Base-by-base conservation (phyloP, 2,797 vertebrate genomes). In the Enteromius argenteus region DNA sequence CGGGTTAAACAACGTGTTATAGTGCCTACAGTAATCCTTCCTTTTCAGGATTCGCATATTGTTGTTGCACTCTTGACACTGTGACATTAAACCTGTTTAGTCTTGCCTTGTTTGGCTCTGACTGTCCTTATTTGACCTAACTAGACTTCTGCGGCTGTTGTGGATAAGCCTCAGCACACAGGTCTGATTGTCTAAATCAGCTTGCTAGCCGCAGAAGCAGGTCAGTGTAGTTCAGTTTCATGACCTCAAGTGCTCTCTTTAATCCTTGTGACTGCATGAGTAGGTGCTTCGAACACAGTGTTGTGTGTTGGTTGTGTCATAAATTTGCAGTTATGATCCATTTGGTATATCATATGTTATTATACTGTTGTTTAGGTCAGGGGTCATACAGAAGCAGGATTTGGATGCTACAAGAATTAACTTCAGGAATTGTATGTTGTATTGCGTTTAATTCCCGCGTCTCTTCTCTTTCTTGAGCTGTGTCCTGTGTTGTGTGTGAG, bases 151-250 rank as follows among this genome's bases (percentile, higher is more conserved):
- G 21, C 42, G 67, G 46, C 62, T 69, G 15, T 56, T 15, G 19
- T 4, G n/a, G 46, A 69, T 81, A 81, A 81, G 66, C 66, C 79
- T 81, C n/a, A 4, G 11, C 67, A 42, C 67, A 71, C 51, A 32
- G 44, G 46, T 72, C 49, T 81, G 79, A 58, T 60, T 72, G 49
- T 80, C 46, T 80, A 71, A 71, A 80, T 80, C 66, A 80, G 49
- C 49, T 71, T 71, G 66, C 42, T 80, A 80, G 49, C 2, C 7
- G 49, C 30, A 35, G 49, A 71, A 71, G n/a, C 66, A 58, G 79
- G 67, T 71, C 49, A 69, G 15, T 35, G 6, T 53, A 23, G 17
- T 80, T 80, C 78, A 80, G 11, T 44, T 71, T 80, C 15, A 10
- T 80, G 46, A 71, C 79, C 79, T 56, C 32, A 23, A 80, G 9